phyloP scores from a whole-genome alignment of 2,113 vertebrate genomes.

The Psilopogon haemacephalus region DNA sequence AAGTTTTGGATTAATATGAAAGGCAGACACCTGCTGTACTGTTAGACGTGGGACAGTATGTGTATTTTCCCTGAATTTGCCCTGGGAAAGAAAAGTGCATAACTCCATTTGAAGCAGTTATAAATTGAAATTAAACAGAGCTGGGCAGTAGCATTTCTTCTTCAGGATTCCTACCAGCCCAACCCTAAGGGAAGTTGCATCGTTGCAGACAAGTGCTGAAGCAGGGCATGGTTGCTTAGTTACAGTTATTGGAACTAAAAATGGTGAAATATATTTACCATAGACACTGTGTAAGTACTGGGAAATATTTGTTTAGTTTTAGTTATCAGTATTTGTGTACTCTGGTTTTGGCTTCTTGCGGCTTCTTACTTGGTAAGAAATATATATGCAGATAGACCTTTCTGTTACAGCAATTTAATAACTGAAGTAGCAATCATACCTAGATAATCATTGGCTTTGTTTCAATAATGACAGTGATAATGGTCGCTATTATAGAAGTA shows the following conservation, averaged over 20 bases:
- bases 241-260: neutral
- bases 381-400: neutral
- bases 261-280: neutral
- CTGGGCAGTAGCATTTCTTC: neutral
- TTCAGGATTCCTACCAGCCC: neutral
- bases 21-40: neutral
- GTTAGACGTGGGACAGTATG: neutral
- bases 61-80: neutral
- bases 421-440: neutral
- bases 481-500: neutral
- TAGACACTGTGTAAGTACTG: neutral
- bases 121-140: neutral
- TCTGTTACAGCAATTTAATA: neutral
- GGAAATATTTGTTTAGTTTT: neutral
- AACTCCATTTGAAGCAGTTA: neutral
- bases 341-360: neutral
- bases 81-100: neutral
- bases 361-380: neutral
- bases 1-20: neutral
- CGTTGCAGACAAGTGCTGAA: neutral
- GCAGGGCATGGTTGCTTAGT: neutral
- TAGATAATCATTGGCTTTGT: slow-evolving; percentile 1
- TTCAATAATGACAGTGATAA: neutral
- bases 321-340: neutral
- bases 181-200: neutral